A percentile compares a stretch with the other conserved stretches of the same genome.
Evolutionary conservation across 2,888 invertebrate species (phyloP).

Genomic region (Drosophila hamatofila): DNA sequence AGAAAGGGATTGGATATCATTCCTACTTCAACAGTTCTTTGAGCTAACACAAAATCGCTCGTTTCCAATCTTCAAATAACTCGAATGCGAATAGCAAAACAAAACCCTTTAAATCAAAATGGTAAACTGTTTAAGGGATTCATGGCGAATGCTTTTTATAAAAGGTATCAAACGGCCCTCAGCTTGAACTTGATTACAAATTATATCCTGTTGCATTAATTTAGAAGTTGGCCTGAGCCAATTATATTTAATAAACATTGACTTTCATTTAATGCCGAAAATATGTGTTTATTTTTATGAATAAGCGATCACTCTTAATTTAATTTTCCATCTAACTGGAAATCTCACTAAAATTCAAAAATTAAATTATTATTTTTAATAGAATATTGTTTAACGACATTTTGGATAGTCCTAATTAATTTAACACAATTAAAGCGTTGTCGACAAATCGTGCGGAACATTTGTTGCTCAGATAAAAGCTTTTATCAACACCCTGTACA

Average conservation of each 20-base stretch:
- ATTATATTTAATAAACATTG: background rate
- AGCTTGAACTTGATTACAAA: background rate
- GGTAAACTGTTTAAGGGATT: background rate
- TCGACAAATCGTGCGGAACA: background rate
- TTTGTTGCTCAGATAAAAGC: background rate
- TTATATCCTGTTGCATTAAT: background rate
- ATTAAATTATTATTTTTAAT: background rate
- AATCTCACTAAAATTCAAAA: background rate
- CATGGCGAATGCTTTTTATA: background rate
- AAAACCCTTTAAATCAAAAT: conserved; percentile 8
- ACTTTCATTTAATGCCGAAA: background rate
- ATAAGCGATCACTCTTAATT: background rate
- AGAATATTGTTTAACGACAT: background rate
- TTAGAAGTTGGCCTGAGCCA: background rate
- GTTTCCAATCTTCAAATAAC: conserved; percentile 23
- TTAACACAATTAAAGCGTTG: background rate
- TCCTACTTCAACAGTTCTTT: conserved; percentile 4
- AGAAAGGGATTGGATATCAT: background rate
- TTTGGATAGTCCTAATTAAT: conserved; percentile 15
- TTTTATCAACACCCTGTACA: conserved; percentile 7
- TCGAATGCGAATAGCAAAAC: conserved; percentile 7
- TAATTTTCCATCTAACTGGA: background rate
- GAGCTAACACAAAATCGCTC: background rate
- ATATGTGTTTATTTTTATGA: background rate
- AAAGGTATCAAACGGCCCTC: background rate